Conservation (phyloP, 2,888 invertebrate species). For the Frankliniella intonsa region DNA sequence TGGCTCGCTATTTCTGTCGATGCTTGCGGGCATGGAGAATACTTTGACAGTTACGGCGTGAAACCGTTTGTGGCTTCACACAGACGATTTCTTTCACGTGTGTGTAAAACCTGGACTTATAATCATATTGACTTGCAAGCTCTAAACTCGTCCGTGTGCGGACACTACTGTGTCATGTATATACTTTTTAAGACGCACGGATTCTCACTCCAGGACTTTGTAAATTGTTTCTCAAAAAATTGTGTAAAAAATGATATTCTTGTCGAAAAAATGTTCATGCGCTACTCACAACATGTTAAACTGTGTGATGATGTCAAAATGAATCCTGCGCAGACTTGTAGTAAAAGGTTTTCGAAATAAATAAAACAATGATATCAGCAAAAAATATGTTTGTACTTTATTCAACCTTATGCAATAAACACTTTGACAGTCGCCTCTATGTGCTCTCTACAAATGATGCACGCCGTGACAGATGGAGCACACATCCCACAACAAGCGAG, state of each 20-base stretch:
- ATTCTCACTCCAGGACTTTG: background rate
- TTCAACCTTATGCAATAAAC: no score
- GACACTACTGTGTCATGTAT: no score
- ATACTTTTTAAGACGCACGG: background rate
- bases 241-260: background rate
- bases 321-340: background rate
- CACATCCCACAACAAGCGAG: no score
- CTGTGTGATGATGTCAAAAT: background rate
- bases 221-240: background rate
- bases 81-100: background rate
- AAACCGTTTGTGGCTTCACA: background rate
- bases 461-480: no score
- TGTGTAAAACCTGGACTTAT: background rate
- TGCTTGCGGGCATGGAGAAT: background rate
- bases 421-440: no score
- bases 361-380: no score
- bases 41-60: conserved; percentile 30
- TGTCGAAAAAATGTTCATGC: background rate
- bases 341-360: background rate
- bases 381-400: no score
- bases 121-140: background rate
- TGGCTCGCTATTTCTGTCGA: conserved; percentile 24
- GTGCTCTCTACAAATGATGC: no score
- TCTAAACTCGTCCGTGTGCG: background rate
- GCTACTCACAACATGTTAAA: background rate